Evolutionary conservation across 2,113 vertebrate species (phyloP).

Genomic region (Aleadryas rufinucha): DNA sequence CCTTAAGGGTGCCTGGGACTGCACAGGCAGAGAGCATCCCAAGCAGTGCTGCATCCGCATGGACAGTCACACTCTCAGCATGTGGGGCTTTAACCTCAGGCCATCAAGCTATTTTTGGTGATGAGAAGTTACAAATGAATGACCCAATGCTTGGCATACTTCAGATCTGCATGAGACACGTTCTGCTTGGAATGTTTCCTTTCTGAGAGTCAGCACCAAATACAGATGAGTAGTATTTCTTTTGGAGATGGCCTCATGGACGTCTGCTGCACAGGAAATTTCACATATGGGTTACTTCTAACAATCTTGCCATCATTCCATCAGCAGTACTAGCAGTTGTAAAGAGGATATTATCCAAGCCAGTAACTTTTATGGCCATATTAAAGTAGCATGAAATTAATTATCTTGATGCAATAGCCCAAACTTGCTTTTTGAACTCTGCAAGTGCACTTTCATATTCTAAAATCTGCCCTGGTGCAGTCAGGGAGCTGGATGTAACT

Average conservation of each 20-base stretch:
- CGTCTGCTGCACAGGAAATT: neutral
- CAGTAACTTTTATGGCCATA: neutral
- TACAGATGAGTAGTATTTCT: neutral
- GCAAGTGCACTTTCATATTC: neutral
- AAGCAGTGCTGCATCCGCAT: neutral
- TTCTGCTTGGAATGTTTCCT: neutral
- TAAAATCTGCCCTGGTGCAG: neutral
- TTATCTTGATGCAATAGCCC: neutral
- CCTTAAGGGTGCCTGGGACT: neutral
- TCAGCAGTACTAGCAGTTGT: neutral
- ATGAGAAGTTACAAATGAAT: neutral
- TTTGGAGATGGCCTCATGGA: neutral
- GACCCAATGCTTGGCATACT: neutral
- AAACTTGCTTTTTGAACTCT: neutral
- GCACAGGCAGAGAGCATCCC: neutral
- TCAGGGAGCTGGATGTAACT: neutral
- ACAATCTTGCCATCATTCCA: neutral
- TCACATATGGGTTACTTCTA: neutral
- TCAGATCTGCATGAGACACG: neutral
- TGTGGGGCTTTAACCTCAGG: neutral
- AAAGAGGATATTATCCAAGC: neutral
- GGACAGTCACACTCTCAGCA: neutral
- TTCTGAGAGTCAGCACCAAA: neutral
- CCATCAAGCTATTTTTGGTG: neutral
- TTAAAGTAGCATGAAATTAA: neutral